Percentiles rank a stretch among this genome's conserved stretches.
Conservation (phyloP, 2,888 invertebrate species). For the Synanthedon vespiformis region DNA sequence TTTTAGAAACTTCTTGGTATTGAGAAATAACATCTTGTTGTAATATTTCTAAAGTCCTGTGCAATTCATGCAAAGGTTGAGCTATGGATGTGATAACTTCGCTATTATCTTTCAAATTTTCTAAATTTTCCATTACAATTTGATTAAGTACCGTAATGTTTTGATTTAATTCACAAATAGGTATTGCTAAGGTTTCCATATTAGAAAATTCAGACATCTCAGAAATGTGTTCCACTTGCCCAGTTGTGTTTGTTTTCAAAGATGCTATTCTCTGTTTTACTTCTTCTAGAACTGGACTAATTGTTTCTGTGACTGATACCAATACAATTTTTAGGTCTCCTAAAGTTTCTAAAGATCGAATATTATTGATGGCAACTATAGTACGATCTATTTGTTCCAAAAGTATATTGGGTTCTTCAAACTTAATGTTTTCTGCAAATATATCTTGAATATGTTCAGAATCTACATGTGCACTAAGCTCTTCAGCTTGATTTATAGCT, state of each 20-base stretch:
- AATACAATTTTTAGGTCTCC: constrained; percentile 21
- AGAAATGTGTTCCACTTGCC: constrained; percentile 19
- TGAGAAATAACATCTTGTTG: constrained; percentile 59
- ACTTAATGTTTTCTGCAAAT: constrained; percentile 11
- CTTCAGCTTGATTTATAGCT: constrained; percentile 39
- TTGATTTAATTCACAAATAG: constrained; percentile 43
- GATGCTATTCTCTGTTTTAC: constrained; percentile 42
- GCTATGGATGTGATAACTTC: constrained; percentile 47
- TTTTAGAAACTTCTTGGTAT: constrained; percentile 32
- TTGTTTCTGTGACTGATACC: constrained; percentile 31
- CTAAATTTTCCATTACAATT: constrained; percentile 39
- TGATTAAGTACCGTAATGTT: constrained; percentile 43
- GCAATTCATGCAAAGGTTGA: constrained; percentile 53
- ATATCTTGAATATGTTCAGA: constrained; percentile 39
- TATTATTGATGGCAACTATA: constrained; percentile 38
- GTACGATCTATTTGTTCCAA: constrained; percentile 46
- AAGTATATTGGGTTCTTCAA: constrained; percentile 29
- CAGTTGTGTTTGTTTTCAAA: neutral
- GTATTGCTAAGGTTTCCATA: constrained; percentile 40
- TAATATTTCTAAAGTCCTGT: constrained; percentile 50
- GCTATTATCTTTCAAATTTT: constrained; percentile 30
- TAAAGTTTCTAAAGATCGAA: constrained; percentile 32
- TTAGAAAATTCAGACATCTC: constrained; percentile 52
- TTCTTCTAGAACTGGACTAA: constrained; percentile 46
- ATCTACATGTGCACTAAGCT: constrained; percentile 30